Percentiles rank a stretch among this genome's conserved stretches.
These are phyloP conservation scores for Anoplius nigerrimus DNA, from an alignment of 2,888 invertebrate genomes.

Conservation along the genomic window DNA sequence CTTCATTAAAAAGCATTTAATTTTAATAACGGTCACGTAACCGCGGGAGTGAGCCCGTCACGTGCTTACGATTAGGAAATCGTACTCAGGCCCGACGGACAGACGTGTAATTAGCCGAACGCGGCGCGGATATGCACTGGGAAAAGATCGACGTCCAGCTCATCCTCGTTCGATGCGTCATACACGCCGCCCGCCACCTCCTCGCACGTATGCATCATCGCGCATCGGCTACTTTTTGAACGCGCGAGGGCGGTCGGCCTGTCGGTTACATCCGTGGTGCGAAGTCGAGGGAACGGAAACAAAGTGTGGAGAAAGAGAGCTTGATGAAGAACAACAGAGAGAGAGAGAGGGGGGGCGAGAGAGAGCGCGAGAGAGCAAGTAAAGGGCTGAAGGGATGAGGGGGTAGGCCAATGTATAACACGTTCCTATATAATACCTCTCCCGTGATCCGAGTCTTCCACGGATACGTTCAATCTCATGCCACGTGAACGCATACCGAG, in stretches of 20 bases:
- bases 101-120: conserved; percentile 51
- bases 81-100: conserved; percentile 45
- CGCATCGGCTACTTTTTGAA: conserved; percentile 1
- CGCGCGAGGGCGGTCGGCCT: too few relatives aligned
- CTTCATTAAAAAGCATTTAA: not conserved
- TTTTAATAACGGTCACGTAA: too few relatives aligned
- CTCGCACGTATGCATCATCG: conserved; percentile 14
- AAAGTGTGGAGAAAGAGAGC: too few relatives aligned
- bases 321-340: too few relatives aligned
- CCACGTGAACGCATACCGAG: too few relatives aligned
- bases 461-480: not conserved
- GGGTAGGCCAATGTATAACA: not conserved
- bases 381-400: not conserved
- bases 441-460: not conserved
- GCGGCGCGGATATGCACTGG: not conserved
- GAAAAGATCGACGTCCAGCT: too few relatives aligned
- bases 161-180: conserved; percentile 28
- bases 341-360: too few relatives aligned
- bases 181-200: conserved; percentile 28
- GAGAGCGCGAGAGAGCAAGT: too few relatives aligned
- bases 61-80: conserved; percentile 47
- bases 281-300: too few relatives aligned
- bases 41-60: not conserved
- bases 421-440: too few relatives aligned
- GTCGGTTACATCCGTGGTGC: too few relatives aligned